Base-by-base conservation (phyloP, 1,140 invertebrate species). In the Cardiocondyla obscurior region DNA sequence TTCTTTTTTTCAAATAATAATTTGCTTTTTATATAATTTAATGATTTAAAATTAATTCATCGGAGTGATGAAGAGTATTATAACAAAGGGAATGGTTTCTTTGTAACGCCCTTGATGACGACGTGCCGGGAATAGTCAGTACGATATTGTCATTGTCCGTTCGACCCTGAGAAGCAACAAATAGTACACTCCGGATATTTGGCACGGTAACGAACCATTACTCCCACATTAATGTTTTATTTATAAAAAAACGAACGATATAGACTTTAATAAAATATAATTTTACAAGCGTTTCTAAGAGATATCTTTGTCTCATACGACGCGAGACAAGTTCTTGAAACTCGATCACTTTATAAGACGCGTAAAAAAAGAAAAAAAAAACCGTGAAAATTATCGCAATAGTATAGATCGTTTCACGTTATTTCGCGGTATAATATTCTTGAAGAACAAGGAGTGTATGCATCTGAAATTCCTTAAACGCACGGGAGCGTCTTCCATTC, bases 101-200 rank as follows among this genome's bases (percentile, higher is more conserved):
- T 81, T 73, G 42, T 44, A 60, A 22, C 25, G 36, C 7, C 60
- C 62, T 74, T 85, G 69, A 42, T 39, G 28, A 14, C n/a, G 39
- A 19, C 65, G 44, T 10, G 49, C n/a, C 49, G 46, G 57, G 82
- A 87, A 77, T 83, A 85, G 64, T 77, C 82, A 64, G 62, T 64
- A 82, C 28, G 22, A 64, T 25, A 44, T 8, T 58, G 33, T 10
- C 14, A 19, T 70, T 73, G 67, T 62, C 62, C 36, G 30, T 39
- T 39, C 12, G 55, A 82, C 70, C 42, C 10, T 62, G 69, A 39
- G 30, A 60, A 51, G 69, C 30, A 53, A 77, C 46, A 53, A 53
- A 77, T 77, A 77, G 16, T 39, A 19, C 33, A 53, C 39, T 67
- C 22, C 33, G 46, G 46, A 67, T 51, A 67, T 22, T 67, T 79